A percentile compares a stretch with the other conserved stretches of the same genome.
These are phyloP conservation scores for Acanthosepion esculentum DNA, from an alignment of 2,888 invertebrate species.

Conservation along the genomic window DNA sequence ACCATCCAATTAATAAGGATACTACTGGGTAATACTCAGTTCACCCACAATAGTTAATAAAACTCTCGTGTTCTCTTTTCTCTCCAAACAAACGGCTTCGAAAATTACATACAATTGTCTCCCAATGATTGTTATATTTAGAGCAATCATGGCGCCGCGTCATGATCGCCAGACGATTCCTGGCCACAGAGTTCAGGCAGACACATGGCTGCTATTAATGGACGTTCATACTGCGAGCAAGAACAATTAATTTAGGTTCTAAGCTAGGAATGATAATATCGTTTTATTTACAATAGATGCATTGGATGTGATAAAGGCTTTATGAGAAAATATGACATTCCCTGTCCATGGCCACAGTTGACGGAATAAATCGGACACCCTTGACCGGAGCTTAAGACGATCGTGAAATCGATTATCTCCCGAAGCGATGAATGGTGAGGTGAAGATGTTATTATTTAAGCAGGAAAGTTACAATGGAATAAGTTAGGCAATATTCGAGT, in stretches of 20 bases:
- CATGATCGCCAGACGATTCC: background rate
- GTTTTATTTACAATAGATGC: constrained; percentile 1
- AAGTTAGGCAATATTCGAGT: too few species aligned
- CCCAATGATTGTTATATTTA: background rate
- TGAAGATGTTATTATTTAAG: too few species aligned
- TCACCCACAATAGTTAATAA: background rate
- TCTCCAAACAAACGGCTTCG: background rate
- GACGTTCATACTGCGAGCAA: too few species aligned
- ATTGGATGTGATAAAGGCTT: background rate
- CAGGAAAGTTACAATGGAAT: too few species aligned
- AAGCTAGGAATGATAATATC: background rate
- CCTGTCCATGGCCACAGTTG: background rate
- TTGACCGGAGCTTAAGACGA: background rate
- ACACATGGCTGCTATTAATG: background rate
- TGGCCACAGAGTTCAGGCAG: background rate
- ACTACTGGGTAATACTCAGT: background rate
- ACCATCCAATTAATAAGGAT: background rate
- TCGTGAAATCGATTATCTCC: background rate
- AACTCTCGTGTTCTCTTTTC: background rate
- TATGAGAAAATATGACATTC: background rate
- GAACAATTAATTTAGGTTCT: background rate
- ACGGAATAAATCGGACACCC: background rate
- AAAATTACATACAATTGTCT: background rate
- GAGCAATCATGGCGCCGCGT: background rate
- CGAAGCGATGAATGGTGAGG: background rate